Evolutionary conservation across 2,797 vertebrate species (phyloP).

Genomic region (Phoeniculus purpureus): DNA sequence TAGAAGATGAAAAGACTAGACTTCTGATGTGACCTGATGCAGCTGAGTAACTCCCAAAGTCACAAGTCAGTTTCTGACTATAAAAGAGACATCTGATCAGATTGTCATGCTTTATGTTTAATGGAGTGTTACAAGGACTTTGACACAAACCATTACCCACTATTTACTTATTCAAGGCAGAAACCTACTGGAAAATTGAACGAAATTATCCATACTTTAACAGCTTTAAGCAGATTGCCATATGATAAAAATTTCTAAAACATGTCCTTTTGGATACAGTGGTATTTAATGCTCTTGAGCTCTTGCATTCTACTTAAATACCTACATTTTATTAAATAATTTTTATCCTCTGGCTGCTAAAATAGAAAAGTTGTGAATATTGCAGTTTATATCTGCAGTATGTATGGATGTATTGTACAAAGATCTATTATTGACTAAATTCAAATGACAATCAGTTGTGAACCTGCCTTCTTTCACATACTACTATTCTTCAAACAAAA

Average conservation of each 20-base stretch:
- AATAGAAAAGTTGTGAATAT: background rate
- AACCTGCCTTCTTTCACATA: conserved; percentile 32
- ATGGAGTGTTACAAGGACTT: conserved; percentile 90
- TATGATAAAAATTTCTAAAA: conserved; percentile 77
- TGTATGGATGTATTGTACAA: background rate
- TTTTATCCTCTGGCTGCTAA: conserved; percentile 44
- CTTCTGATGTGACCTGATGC: conserved; percentile 79
- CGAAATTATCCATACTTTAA: conserved; percentile 82
- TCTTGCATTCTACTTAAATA: conserved; percentile 56
- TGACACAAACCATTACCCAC: conserved; percentile 92
- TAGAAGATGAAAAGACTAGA: conserved; percentile 74
- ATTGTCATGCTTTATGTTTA: conserved; percentile 89
- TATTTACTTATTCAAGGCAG: conserved; percentile 90
- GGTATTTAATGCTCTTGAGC: conserved; percentile 61
- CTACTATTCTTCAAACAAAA: background rate
- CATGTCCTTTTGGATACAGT: conserved; percentile 57
- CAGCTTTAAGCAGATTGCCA: conserved; percentile 78
- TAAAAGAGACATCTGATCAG: conserved; percentile 88
- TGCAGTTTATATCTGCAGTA: background rate
- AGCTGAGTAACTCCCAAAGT: conserved; percentile 79
- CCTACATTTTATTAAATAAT: conserved; percentile 47
- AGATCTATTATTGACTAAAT: conserved; percentile 11
- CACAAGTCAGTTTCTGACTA: conserved; percentile 80
- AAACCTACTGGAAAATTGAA: conserved; percentile 84
- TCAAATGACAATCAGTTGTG: conserved; percentile 11